Conservation (phyloP, 1,140 invertebrate genomes). For the Chrysoperla carnea region DNA sequence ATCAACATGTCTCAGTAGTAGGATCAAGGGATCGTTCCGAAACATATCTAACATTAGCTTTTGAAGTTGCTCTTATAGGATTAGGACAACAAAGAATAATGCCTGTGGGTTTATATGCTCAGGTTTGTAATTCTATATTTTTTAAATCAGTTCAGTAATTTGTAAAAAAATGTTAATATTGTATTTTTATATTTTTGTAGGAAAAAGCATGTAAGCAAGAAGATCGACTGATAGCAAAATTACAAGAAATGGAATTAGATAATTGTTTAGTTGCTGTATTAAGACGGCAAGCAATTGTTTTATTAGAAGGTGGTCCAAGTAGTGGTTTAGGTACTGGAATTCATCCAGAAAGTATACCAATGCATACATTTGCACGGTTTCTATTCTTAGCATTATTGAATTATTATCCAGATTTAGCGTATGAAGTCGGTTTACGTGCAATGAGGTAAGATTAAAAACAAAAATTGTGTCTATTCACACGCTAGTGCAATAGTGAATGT, state of each 20-base stretch:
- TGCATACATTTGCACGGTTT: slow-evolving; percentile 68
- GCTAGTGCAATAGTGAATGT: neutral
- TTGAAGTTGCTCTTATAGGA: slow-evolving; percentile 48
- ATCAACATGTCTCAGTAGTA: slow-evolving; percentile 55
- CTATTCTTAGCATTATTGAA: slow-evolving; percentile 56
- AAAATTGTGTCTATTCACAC: slow-evolving; percentile 1
- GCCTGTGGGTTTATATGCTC: slow-evolving; percentile 60
- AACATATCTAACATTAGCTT: slow-evolving; percentile 59
- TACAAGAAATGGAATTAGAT: slow-evolving; percentile 61
- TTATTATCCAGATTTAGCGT: slow-evolving; percentile 58
- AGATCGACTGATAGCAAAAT: slow-evolving; percentile 52
- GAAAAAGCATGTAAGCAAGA: slow-evolving; percentile 59
- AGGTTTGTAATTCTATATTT: slow-evolving; percentile 23
- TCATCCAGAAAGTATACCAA: slow-evolving; percentile 59
- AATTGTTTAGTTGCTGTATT: slow-evolving; percentile 42
- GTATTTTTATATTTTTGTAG: slow-evolving; percentile 12
- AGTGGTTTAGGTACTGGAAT: slow-evolving; percentile 57
- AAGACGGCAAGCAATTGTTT: slow-evolving; percentile 34
- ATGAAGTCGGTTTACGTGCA: slow-evolving; percentile 40
- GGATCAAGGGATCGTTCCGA: slow-evolving; percentile 49
- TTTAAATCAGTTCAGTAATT: neutral
- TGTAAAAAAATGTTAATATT: slow-evolving; percentile 1
- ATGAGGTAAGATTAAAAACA: slow-evolving; percentile 39
- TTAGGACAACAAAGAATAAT: slow-evolving; percentile 62
- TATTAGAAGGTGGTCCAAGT: slow-evolving; percentile 52